A percentile compares a stretch with the other conserved stretches of the same genome.
phyloP scores from a whole-genome alignment of 2,888 invertebrate species.

The Tachystola acroxantha region DNA sequence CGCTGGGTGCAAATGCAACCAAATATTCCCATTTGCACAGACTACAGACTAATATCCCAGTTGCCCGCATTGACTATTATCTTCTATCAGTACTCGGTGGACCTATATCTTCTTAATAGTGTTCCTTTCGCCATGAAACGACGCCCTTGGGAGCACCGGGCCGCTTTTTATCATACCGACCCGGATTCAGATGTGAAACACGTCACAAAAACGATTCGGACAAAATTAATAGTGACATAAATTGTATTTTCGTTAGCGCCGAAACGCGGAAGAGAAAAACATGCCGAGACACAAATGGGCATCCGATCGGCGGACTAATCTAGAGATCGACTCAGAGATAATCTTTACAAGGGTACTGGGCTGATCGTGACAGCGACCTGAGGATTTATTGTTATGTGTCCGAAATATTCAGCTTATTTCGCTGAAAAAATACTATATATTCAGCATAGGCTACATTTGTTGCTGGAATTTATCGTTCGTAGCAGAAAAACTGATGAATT shows the following conservation, averaged over 20 bases:
- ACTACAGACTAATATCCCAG: too few relatives aligned
- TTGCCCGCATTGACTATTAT: too few relatives aligned
- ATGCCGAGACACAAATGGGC: slow-evolving; percentile 29
- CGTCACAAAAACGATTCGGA: slow-evolving; percentile 9
- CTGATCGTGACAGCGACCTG: slow-evolving; percentile 32
- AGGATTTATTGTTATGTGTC: slow-evolving; percentile 20
- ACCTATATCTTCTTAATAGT: too few relatives aligned
- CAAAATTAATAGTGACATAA: slow-evolving; percentile 21
- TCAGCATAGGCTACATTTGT: not conserved
- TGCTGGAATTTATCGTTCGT: not conserved
- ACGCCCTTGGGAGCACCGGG: slow-evolving; percentile 2
- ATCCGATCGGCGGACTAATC: slow-evolving; percentile 28
- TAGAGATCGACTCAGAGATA: slow-evolving; percentile 29
- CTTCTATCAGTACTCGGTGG: too few relatives aligned
- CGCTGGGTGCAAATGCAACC: too few relatives aligned
- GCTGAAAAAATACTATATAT: not conserved
- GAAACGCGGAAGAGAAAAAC: slow-evolving; percentile 18
- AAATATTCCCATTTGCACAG: too few relatives aligned
- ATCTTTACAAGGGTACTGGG: slow-evolving; percentile 28
- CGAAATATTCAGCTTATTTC: slow-evolving; percentile 7
- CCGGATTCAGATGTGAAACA: slow-evolving; percentile 1
- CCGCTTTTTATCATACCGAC: not conserved
- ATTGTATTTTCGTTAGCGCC: slow-evolving; percentile 25
- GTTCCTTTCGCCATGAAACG: too few relatives aligned
- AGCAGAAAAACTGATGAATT: too few relatives aligned